Conservation (phyloP, 2,797 vertebrate genomes). For the Pyrocephalus nanus region DNA sequence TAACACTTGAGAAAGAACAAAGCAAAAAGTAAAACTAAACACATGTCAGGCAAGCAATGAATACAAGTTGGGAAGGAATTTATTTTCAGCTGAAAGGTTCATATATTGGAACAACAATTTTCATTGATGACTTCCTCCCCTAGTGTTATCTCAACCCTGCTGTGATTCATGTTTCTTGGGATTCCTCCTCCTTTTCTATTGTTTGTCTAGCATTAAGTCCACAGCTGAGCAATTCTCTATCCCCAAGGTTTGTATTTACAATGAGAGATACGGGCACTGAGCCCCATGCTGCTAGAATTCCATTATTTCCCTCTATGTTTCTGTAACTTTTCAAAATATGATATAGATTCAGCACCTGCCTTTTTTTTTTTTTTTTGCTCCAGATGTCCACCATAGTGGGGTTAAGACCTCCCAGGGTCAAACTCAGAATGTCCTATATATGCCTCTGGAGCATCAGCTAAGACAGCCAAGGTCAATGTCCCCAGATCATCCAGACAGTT, state of each 20-base stretch:
- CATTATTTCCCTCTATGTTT: not conserved
- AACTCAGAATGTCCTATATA: not conserved
- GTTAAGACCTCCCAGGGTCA: not conserved
- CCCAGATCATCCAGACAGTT: not conserved
- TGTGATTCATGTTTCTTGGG: not conserved
- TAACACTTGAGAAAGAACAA: not conserved
- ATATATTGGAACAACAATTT: not conserved
- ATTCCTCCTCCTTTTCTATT: not conserved
- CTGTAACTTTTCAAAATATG: not conserved
- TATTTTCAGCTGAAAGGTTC: not conserved
- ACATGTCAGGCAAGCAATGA: not conserved
- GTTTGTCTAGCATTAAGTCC: not conserved
- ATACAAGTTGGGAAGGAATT: not conserved
- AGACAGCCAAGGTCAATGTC: not conserved
- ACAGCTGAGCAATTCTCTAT: not conserved
- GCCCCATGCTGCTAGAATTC: not conserved
- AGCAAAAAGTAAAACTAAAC: not conserved
- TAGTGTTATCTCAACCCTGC: not conserved
- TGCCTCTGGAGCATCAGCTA: not conserved
- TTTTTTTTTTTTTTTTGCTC: not conserved
- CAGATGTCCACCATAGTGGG: not conserved
- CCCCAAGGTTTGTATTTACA: not conserved
- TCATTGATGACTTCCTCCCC: not conserved
- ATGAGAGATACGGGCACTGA: not conserved
- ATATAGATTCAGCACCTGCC: not conserved